These are phyloP conservation scores for Lagocephalus sceleratus DNA, from an alignment of 2,797 vertebrate species.

Conservation along the genomic window DNA sequence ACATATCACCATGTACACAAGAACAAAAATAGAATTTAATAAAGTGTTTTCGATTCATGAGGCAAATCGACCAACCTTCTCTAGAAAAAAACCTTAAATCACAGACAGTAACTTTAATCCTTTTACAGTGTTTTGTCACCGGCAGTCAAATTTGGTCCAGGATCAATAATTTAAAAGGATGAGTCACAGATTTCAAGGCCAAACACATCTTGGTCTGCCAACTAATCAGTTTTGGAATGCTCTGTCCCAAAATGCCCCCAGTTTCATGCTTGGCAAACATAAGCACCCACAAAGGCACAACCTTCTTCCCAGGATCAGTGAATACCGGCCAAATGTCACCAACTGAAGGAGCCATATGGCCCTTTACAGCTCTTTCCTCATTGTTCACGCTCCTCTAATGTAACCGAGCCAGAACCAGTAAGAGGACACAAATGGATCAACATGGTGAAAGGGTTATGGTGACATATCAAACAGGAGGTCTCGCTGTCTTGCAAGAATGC, in stretches of 20 bases:
- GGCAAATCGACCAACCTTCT: background rate
- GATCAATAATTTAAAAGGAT: conserved; percentile 52
- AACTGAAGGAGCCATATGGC: conserved; percentile 39
- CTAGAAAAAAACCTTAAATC: conserved; percentile 37
- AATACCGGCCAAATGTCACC: conserved; percentile 35
- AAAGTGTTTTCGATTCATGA: no score
- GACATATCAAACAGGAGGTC: no score
- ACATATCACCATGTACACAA: no score
- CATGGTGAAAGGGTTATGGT: no score
- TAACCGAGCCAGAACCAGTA: no score
- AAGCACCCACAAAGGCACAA: conserved; percentile 20
- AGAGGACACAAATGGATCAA: no score
- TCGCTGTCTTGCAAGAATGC: no score
- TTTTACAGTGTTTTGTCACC: conserved; percentile 27
- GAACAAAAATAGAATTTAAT: no score
- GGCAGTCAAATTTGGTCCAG: conserved; percentile 40
- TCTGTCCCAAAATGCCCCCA: conserved; percentile 9
- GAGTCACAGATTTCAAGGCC: conserved; percentile 29
- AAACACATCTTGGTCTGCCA: conserved; percentile 39
- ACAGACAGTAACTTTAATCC: conserved; percentile 48
- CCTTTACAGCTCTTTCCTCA: conserved; percentile 25
- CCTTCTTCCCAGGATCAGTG: conserved; percentile 1
- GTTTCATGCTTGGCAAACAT: conserved; percentile 33
- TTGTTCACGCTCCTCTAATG: no score
- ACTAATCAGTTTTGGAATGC: conserved; percentile 17